A percentile compares a stretch with the other conserved stretches of the same genome.
These are phyloP conservation scores for Drosophila ficusphila DNA, from an alignment of 1,140 invertebrate species.

Conservation along the genomic window DNA sequence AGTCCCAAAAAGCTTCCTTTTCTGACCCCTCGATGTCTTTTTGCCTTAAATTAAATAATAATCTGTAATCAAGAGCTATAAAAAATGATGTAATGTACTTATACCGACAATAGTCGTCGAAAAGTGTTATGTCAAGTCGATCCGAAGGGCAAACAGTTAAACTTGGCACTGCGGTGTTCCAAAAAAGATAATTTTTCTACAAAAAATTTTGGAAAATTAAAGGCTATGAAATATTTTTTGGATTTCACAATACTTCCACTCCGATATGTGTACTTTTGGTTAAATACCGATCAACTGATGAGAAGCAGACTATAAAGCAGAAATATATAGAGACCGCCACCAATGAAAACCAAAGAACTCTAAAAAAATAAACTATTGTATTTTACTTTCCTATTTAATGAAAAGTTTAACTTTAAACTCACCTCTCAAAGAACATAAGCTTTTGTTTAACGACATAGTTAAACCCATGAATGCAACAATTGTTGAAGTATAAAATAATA, in stretches of 20 bases:
- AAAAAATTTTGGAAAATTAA: too few relatives aligned
- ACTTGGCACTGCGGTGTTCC: conserved; percentile 88
- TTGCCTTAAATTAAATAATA: conserved; percentile 6
- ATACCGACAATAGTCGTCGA: conserved; percentile 84
- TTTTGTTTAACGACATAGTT: conserved; percentile 46
- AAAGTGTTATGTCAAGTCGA: conserved; percentile 83
- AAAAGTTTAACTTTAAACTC: too few relatives aligned
- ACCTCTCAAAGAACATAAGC: conserved; percentile 67
- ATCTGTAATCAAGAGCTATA: too few relatives aligned
- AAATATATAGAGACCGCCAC: conserved; percentile 57
- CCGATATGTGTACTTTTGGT: conserved; percentile 87
- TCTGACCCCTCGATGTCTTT: conserved; percentile 29
- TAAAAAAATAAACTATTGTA: conserved; percentile 22
- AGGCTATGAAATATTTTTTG: conserved; percentile 32
- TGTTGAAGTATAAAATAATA: conserved; percentile 60
- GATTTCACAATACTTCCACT: conserved; percentile 84
- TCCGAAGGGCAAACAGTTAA: conserved; percentile 85
- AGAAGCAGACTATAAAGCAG: conserved; percentile 59
- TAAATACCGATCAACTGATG: conserved; percentile 68
- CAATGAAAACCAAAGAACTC: conserved; percentile 67
- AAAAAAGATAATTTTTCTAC: conserved; percentile 88
- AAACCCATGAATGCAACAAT: conserved; percentile 69
- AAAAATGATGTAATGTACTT: background rate
- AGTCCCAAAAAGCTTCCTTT: conserved; percentile 54
- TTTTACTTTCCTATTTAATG: too few relatives aligned